Percentiles rank a stretch among this genome's conserved stretches.
Conservation (phyloP, 2,113 vertebrate species). For the Anas platyrhynchos region DNA sequence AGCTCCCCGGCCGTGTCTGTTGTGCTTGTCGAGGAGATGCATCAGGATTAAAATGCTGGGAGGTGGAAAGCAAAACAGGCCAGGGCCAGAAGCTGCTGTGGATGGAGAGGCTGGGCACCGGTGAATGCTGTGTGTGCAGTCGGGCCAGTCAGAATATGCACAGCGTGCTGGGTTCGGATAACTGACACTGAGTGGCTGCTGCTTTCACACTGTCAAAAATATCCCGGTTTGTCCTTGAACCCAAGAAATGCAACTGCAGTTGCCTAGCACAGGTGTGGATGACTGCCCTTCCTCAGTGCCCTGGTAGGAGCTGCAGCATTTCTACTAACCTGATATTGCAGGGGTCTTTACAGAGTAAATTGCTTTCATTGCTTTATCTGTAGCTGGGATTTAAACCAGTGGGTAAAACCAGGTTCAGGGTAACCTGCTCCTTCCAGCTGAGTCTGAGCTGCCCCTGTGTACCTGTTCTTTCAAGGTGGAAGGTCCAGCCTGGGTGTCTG, state of each 20-base stretch:
- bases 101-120: not conserved
- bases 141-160: not conserved
- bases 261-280: conserved; percentile 36
- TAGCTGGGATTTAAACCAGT: not conserved
- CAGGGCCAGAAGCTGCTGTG: not conserved
- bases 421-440: not conserved
- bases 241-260: not conserved
- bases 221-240: not conserved
- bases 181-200: not conserved
- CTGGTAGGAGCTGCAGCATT: not conserved
- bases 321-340: not conserved
- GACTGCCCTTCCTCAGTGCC: conserved; percentile 40
- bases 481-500: not conserved
- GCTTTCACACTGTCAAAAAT: conserved; percentile 50
- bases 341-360: not conserved
- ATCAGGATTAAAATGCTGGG: not conserved
- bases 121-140: not conserved
- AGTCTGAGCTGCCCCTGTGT: not conserved
- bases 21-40: not conserved
- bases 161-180: not conserved
- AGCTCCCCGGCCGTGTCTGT: not conserved
- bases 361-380: not conserved
- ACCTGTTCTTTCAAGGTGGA: not conserved
- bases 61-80: not conserved
- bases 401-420: not conserved